Evolutionary conservation across 1,140 invertebrate species (phyloP).

Genomic region (Plodia interpunctella): DNA sequence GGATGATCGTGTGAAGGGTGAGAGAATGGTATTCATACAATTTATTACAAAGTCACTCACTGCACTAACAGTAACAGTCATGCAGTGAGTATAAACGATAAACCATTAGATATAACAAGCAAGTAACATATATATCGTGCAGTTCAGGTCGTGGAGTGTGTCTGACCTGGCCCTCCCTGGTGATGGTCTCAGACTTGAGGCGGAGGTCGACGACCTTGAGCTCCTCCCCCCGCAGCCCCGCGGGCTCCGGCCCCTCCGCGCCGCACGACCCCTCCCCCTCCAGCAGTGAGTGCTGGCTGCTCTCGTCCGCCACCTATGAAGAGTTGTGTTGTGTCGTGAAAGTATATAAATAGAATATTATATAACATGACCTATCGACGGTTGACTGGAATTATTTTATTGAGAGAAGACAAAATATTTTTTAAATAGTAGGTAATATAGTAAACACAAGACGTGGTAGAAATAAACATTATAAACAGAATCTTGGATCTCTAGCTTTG

Average conservation of each 20-base stretch:
- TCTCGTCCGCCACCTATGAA: conserved; percentile 79
- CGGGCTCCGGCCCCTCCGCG: conserved; percentile 44
- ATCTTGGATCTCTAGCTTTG: no score
- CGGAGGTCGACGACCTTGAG: conserved; percentile 73
- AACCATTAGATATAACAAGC: no score
- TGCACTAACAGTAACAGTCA: no score
- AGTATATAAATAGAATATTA: neutral
- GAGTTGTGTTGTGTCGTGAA: neutral
- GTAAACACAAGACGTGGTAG: no score
- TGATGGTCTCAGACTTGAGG: conserved; percentile 74
- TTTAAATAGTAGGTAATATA: no score
- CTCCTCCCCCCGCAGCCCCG: conserved; percentile 31
- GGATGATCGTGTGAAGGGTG: no score
- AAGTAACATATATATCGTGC: neutral
- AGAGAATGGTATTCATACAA: no score
- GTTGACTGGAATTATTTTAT: no score
- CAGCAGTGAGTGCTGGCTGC: conserved; percentile 76
- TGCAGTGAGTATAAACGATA: no score
- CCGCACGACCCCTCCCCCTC: conserved; percentile 50
- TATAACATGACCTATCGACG: neutral
- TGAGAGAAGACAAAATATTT: no score
- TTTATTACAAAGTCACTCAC: no score
- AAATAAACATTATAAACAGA: no score
- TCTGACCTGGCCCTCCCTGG: conserved; percentile 33
- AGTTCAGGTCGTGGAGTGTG: conserved; percentile 1